Percentiles rank a stretch among this genome's conserved stretches.
Evolutionary conservation across 1,140 invertebrate species (phyloP).

Genomic region (Macrobrachium nipponense): DNA sequence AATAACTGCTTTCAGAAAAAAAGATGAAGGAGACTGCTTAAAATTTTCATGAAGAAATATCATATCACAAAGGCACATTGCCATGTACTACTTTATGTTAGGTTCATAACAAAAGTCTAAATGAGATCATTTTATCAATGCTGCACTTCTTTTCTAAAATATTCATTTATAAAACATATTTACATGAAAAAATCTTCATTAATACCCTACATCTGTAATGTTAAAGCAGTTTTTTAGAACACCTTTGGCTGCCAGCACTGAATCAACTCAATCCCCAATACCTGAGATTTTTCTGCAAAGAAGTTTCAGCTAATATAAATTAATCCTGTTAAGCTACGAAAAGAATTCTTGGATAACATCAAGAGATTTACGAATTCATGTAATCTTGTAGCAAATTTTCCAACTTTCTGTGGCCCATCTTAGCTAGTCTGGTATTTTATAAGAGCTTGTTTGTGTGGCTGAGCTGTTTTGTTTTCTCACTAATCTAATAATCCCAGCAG

Average conservation of each 20-base stretch:
- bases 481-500: conserved; percentile 61
- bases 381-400: conserved; percentile 49
- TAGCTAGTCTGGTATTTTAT: conserved; percentile 41
- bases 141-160: conserved; percentile 3
- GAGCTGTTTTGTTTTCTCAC: conserved; percentile 45
- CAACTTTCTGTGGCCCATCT: conserved; percentile 37
- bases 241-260: conserved; percentile 19
- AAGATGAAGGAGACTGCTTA: too few relatives aligned
- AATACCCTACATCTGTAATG: too few relatives aligned
- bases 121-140: not conserved
- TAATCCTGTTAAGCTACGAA: not conserved
- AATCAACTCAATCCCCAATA: conserved; percentile 38
- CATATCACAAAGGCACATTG: too few relatives aligned
- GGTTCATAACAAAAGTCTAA: not conserved
- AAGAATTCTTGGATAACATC: too few relatives aligned
- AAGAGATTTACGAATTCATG: not conserved
- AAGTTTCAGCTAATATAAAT: conserved; percentile 34
- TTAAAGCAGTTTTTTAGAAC: too few relatives aligned
- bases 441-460: conserved; percentile 50
- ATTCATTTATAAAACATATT: too few relatives aligned
- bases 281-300: conserved; percentile 54
- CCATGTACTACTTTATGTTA: not conserved
- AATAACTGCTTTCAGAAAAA: too few relatives aligned
- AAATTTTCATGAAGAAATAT: too few relatives aligned
- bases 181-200: too few relatives aligned